Evolutionary conservation across 2,113 vertebrate species (phyloP), one percentile per base, ranked within the genome.

Genomic region (Centropristis striata): DNA sequence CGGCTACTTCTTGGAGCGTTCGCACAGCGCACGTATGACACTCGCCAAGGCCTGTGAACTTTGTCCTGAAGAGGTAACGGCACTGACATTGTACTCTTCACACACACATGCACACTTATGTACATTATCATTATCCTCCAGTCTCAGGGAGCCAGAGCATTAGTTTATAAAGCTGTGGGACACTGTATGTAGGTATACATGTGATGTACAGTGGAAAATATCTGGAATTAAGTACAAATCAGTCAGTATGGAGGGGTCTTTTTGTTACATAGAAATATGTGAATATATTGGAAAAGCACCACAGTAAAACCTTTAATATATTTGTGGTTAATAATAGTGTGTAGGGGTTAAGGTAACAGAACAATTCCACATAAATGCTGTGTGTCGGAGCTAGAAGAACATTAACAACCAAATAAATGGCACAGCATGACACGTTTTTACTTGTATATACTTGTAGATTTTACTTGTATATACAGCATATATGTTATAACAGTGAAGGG

Each of bases 31-130:
- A 76, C 96, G 98, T 83, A 98, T 99, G 97, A 99, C 98, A 68
- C 96, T 99, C 88, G 98, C 98, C 93, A 99, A 99, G 95, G 98
- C 98, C 94, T 99, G 98, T 93, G 98, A 99, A 87, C 96, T 99
- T 78, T 99, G 98, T 93, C 98, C 98, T 18, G 98, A 99, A 88
- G 98, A 99, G 97, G 98, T 99, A 97, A 88, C 12, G 20, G 4
- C 47, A n/a, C 37, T 28, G 10, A 49, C 41, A 46, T 51, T 57
- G 37, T 71, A 77, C 46, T n/a, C 46, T 64, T 23, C 46, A 53
- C 42, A 39, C 59, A 32, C 64, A 50, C 61, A 36, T 21, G 23
- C n/a, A 21, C 66, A 57, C 37, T 27, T 5, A 32, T 9, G 9
- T n/a, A 23, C 18, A 53, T 41, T 36, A 37, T 61, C 13, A 47